Evolutionary conservation across 2,113 vertebrate species (phyloP), one percentile per base, ranked within the genome.

Genomic region (Symphodus melops): DNA sequence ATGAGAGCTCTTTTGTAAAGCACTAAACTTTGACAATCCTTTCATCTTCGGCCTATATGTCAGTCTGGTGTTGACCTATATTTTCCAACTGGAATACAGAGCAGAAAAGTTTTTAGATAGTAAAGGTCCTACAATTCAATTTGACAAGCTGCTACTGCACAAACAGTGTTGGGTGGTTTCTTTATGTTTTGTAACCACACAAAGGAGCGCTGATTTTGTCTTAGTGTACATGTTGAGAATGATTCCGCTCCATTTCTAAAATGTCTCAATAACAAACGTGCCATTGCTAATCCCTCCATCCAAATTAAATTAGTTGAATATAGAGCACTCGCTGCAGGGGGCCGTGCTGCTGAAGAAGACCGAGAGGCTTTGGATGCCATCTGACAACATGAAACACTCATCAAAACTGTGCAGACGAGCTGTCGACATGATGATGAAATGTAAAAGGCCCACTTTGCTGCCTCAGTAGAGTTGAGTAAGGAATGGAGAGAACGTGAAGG

Each of bases 341-440:
- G 46, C 1, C 13, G 46, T 7, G n/a, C 71, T 20, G 57, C 60
- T 57, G 60, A 65, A 57, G 23, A 59, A 53, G 33, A 67, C 42
- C 20, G 54, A 4, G 23, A 0, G 44, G 36, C 20, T 39, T 21
- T 53, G 33, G 42, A 72, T 61, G 55, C 0, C 16, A 63, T 69
- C 57, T 75, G 69, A 55, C 64, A 77, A 79, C 67, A 60, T 71
- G 69, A 86, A 87, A 77, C 12, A 49, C 58, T 77, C 53, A 64
- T 70, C 14, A 46, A 55, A 69, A 53, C 44, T 66, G 65, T 55
- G 72, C 62, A 63, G 66, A 79, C 37, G 67, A 83, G 75, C 74
- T 61, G 77, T 77, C 77, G 72, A 74, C 79, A 73, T 79, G 68
- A 75, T 72, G 81, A 75, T 74, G 57, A 68, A 74, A 88, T 77